Evolutionary conservation across 2,113 vertebrate genomes (phyloP), one percentile per base, ranked within the genome.

Genomic region (Isichthys henryi): DNA sequence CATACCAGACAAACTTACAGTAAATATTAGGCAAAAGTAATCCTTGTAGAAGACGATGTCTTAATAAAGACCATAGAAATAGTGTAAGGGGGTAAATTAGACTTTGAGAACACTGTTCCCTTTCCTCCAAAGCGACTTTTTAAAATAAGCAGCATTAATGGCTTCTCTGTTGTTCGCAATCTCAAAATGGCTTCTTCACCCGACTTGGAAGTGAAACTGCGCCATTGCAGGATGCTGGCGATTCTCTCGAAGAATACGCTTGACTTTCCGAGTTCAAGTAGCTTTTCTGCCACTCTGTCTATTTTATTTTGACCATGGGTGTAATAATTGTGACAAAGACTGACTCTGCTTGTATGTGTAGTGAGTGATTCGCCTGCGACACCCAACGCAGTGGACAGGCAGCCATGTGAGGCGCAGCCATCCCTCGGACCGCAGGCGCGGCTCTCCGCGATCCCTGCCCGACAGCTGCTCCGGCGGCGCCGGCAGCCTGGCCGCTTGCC

Each of bases 101-200:
- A 88, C 84, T 93, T 94, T 88, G 91, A 92, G 91, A 85, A 92
- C 89, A 91, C 91, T 91, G 93, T 46, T 89, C 90, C 92, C 88
- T 93, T 92, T 92, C 93, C 92, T 87, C 93, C 94, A 92, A 93
- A 70, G 85, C 92, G 88, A 92, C 92, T 89, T 91, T 92, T 74
- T 88, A 52, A 90, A 66, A 58, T 87, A 89, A 88, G 86, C 91
- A 90, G 92, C 92, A 91, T 92, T 93, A 94, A 91, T 93, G 94
- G 94, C 93, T 93, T 95, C 92, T 95, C 92, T 93, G 92, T 92
- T 94, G 92, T 93, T 91, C 92, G 94, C 92, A 89, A 88, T 93
- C 93, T 96, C 95, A 96, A 96, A 96, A 96, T 96, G 96, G 96
- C 96, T 95, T 92, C 95, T 95, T 89, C 90, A 89, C 94, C 95